Evolutionary conservation across 2,113 vertebrate species (phyloP).

Genomic region (Anhinga rufa): DNA sequence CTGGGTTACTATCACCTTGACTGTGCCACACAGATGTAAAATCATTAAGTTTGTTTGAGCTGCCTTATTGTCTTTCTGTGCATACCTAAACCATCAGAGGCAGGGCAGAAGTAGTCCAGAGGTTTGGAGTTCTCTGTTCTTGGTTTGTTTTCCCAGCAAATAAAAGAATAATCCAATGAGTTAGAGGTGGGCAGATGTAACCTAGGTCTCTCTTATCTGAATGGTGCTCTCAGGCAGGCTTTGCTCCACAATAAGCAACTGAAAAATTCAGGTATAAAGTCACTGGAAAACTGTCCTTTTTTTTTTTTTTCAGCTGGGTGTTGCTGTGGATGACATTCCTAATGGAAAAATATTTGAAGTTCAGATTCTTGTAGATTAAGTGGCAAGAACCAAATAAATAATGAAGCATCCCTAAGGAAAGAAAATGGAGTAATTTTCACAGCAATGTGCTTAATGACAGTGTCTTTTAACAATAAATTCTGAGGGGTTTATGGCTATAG

Average conservation of each 20-base stretch:
- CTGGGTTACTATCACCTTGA: background rate
- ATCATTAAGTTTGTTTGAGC: background rate
- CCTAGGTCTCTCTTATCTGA: background rate
- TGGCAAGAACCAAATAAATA: background rate
- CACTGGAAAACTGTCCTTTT: background rate
- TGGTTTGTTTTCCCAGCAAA: background rate
- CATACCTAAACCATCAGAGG: background rate
- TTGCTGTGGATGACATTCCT: background rate
- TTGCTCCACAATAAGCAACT: background rate
- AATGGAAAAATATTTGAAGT: background rate
- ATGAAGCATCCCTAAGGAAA: background rate
- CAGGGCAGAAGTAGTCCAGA: background rate
- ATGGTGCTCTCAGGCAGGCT: background rate
- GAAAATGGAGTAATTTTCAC: background rate
- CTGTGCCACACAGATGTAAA: background rate
- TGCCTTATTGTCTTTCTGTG: background rate
- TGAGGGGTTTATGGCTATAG: background rate
- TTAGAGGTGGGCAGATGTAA: background rate
- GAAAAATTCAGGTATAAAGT: background rate
- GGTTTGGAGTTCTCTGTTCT: background rate
- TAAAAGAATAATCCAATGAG: background rate
- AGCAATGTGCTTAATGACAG: background rate
- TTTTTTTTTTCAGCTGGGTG: background rate
- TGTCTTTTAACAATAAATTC: background rate
- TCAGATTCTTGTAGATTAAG: background rate